phyloP scores from a whole-genome alignment of 2,797 vertebrate species.

The Arremon aurantiirostris region DNA sequence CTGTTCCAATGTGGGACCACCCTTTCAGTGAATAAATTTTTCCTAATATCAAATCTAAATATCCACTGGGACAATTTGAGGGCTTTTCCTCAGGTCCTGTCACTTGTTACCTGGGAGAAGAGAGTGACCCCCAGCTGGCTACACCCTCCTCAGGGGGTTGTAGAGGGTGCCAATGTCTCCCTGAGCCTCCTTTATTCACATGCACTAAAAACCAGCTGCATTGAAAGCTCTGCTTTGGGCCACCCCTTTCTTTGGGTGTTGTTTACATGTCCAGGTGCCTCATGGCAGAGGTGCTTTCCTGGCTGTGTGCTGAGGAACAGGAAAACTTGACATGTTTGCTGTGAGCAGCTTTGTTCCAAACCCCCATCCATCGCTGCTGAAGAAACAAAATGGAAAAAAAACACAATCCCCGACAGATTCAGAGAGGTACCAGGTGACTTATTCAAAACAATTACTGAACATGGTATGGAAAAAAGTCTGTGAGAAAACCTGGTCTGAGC shows the following conservation, averaged over 20 bases:
- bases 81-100: not conserved
- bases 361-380: not conserved
- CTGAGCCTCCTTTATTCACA: not conserved
- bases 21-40: not conserved
- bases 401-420: not conserved
- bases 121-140: rapidly evolving
- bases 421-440: not conserved
- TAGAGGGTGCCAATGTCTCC: rapidly evolving
- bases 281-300: not conserved
- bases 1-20: not conserved
- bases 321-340: not conserved
- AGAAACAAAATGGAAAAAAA: not conserved
- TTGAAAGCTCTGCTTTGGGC: not conserved
- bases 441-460: not conserved
- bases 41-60: not conserved
- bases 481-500: not conserved
- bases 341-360: not conserved
- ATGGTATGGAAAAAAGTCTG: not conserved
- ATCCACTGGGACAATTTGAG: not conserved
- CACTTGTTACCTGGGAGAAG: not conserved
- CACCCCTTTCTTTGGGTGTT: not conserved
- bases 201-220: not conserved
- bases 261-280: rapidly evolving
- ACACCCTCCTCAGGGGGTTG: not conserved
- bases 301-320: not conserved